Evolutionary conservation across 1,140 invertebrate genomes (phyloP).

Genomic region (Atta colombica): DNA sequence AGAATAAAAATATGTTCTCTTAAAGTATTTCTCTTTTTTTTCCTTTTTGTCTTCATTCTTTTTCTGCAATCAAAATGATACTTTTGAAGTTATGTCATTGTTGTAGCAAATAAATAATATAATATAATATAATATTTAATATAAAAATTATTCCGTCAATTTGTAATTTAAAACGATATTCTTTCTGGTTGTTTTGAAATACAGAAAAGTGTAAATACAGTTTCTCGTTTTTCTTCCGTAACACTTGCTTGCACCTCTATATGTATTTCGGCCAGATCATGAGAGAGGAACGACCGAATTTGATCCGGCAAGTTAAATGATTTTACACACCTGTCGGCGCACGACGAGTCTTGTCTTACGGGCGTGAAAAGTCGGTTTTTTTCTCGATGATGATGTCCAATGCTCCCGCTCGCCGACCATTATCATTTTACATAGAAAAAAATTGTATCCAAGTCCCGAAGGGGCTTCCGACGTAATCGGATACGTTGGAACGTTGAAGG

Average conservation of each 20-base stretch:
- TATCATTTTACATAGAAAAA: constrained; percentile 50
- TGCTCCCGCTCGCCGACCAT: neutral
- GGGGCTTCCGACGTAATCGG: constrained; percentile 32
- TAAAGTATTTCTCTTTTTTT: no score
- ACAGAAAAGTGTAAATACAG: neutral
- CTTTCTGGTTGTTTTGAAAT: neutral
- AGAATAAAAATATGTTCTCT: no score
- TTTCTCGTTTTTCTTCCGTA: constrained; percentile 4
- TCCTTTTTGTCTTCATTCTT: no score
- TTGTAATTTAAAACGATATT: constrained; percentile 3
- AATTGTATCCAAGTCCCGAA: neutral
- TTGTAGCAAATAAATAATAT: no score
- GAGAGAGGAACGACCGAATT: constrained; percentile 39
- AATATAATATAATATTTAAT: no score
- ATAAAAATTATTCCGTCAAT: neutral
- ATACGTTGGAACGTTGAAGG: constrained; percentile 17
- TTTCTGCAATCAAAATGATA: no score
- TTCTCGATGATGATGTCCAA: neutral
- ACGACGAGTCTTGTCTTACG: constrained; percentile 43
- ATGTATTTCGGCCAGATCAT: constrained; percentile 29
- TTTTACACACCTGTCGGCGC: constrained; percentile 52
- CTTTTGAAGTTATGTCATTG: no score
- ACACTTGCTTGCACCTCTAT: constrained; percentile 46
- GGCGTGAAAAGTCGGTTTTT: constrained; percentile 53
- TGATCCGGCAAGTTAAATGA: constrained; percentile 57